Conservation (phyloP, 2,113 vertebrate genomes). For the Puffinus mauretanicus region DNA sequence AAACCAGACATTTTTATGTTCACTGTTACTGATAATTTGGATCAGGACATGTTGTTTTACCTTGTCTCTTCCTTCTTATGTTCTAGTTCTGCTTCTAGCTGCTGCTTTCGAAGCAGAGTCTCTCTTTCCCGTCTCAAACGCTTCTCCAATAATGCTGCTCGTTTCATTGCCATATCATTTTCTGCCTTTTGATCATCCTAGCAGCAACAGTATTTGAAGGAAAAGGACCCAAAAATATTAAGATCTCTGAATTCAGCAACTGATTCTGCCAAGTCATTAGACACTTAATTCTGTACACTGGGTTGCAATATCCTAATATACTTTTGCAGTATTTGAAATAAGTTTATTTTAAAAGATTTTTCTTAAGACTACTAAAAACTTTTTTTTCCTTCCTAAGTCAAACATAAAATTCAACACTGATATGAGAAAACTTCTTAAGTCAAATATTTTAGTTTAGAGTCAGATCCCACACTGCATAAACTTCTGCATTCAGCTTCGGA, state of each 20-base stretch:
- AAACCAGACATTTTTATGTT: background rate
- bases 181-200: conserved; percentile 94
- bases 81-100: conserved; percentile 90
- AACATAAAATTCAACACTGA: background rate
- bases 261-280: background rate
- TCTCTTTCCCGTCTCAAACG: conserved; percentile 91
- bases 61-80: conserved; percentile 94
- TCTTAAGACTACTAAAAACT: background rate
- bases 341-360: background rate
- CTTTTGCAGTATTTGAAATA: background rate
- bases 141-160: conserved; percentile 94
- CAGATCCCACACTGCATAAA: background rate
- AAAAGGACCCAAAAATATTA: background rate
- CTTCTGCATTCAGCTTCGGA: background rate
- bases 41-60: conserved; percentile 60
- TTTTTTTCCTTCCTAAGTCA: background rate
- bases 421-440: background rate
- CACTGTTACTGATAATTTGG: background rate
- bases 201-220: conserved; percentile 5
- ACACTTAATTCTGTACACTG: background rate
- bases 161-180: conserved; percentile 92
- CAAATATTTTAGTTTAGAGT: background rate
- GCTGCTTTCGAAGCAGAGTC: conserved; percentile 88
- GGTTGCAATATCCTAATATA: background rate
- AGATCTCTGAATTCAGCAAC: background rate